phyloP scores from a whole-genome alignment of 2,888 invertebrate species.

The Archips xylosteana region DNA sequence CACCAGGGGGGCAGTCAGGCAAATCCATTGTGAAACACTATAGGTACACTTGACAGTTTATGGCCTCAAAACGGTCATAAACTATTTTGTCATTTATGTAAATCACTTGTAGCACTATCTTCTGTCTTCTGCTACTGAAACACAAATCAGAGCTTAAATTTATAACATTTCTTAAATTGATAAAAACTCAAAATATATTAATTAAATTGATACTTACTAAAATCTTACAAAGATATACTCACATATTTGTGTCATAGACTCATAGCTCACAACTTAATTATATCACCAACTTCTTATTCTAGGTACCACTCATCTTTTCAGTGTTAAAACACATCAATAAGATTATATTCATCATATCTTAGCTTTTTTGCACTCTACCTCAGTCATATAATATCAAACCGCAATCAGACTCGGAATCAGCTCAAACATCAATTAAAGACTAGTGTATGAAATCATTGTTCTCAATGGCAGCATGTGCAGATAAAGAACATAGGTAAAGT shows the following conservation, averaged over 20 bases:
- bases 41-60: constrained; percentile 74
- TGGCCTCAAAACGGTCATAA: constrained; percentile 73
- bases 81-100: constrained; percentile 62
- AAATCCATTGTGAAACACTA: constrained; percentile 80
- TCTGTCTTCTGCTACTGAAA: constrained; percentile 62
- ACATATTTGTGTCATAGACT: constrained; percentile 29
- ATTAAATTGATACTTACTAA: constrained; percentile 70
- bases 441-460: no score
- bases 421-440: no score
- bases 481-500: no score
- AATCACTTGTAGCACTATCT: constrained; percentile 51
- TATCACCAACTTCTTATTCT: constrained; percentile 33
- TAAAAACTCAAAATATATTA: constrained; percentile 47
- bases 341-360: neutral
- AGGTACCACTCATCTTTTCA: constrained; percentile 20
- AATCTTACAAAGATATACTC: constrained; percentile 44
- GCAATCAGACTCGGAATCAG: no score
- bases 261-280: constrained; percentile 9
- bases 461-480: no score
- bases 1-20: constrained; percentile 80
- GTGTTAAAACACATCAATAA: constrained; percentile 1
- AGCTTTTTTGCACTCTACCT: constrained; percentile 4
- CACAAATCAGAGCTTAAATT: constrained; percentile 50
- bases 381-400: neutral
- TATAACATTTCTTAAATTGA: neutral